Base-by-base conservation (phyloP, 2,888 invertebrate genomes). In the Hoplodrina blanda region DNA sequence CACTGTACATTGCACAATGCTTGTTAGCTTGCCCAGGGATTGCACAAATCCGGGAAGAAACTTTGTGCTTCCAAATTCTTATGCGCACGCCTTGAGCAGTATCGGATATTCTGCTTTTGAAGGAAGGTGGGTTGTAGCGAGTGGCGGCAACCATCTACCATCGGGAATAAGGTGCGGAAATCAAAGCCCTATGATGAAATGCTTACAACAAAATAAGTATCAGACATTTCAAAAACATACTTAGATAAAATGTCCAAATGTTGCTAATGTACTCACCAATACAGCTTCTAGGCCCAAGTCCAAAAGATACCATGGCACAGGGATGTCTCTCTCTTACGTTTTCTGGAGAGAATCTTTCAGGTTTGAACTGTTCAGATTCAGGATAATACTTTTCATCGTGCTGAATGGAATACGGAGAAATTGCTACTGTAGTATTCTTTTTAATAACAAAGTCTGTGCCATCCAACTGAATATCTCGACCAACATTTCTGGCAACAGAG, bases 311-410 rank as follows among this genome's bases (percentile, higher is more conserved):
- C 81, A 90, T 95, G 0, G 92, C 91, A 79, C 91, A 93, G 0
- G 90, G 84, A 75, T 92, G 92, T 44, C 91, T 83, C n/a, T 84
- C 76, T 54, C 80, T 87, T 46, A 85, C 85, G 53, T 90, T 91
- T 69, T 93, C 93, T 1, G 90, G 83, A 19, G 87, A 85, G 85
- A 96, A 96, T 66, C 96, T 89, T 55, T 96, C 95, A 1, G 96
- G 96, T 67, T 95, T 91, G 82, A 96, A 96, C 59, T 88, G 88
- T 53, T 91, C 89, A 7, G 96, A 96, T 63, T 96, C 88, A 2
- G 94, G 92, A 78, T 91, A 96, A 79, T 94, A 88, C 44, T 88
- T 85, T 25, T 91, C 91, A 82, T 96, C 96, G n/a, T 91, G 90
- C 73, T 96, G 96, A 63, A 96, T 90, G 5, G 90, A 91, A 59